Evolutionary conservation across 2,888 invertebrate genomes (phyloP).

Genomic region (Plemyria rubiginata): DNA sequence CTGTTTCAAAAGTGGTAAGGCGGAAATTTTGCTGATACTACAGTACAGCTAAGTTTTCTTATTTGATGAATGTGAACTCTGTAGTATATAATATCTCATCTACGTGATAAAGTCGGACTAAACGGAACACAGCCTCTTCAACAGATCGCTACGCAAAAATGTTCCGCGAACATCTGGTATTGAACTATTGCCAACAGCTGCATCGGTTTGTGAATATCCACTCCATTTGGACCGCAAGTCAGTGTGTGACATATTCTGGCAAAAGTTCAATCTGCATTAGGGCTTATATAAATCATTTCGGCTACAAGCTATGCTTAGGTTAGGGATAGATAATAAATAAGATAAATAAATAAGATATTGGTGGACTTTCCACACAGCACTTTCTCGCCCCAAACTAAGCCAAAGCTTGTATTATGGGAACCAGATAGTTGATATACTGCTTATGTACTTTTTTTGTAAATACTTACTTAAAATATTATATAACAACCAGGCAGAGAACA

Average conservation of each 20-base stretch:
- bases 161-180: constrained; percentile 48
- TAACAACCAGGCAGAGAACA: no score
- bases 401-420: no score
- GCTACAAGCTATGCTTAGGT: no score
- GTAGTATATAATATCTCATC: neutral
- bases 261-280: constrained; percentile 17
- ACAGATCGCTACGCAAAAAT: constrained; percentile 27
- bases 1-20: no score
- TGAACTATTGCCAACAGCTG: constrained; percentile 73
- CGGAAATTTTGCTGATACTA: no score
- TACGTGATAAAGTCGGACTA: neutral
- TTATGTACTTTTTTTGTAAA: no score
- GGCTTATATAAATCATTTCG: neutral
- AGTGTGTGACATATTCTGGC: constrained; percentile 38
- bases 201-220: constrained; percentile 49
- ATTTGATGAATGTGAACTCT: neutral
- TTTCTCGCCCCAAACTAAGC: no score
- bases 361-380: no score
- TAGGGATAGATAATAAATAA: no score
- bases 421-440: no score
- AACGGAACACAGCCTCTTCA: constrained; percentile 3
- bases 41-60: neutral
- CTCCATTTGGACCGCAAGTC: constrained; percentile 54
- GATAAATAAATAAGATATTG: no score
- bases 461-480: no score